Base-by-base conservation (phyloP, 2,113 vertebrate species). In the Corvus cornix region DNA sequence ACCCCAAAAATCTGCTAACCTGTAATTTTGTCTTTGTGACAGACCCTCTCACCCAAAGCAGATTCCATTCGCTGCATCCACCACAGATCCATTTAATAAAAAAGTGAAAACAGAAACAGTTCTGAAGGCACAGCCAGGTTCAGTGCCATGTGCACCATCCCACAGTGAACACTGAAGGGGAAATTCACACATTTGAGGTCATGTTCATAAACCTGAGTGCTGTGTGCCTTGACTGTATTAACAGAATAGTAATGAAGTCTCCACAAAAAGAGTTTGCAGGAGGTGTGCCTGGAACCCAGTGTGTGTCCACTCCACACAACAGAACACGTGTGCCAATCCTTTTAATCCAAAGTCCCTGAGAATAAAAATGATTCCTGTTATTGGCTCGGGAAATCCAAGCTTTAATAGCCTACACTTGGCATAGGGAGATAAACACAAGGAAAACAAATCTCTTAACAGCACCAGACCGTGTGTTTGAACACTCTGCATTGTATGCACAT, bases 391-490 rank as follows among this genome's bases (percentile, higher is more conserved):
- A 44, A 82, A 82, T 39, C 46, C 27, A 62, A 91, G 70, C 75
- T 89, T 95, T 87, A 89, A 84, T 64, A 87, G 77, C 66, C 87
- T 79, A 37, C 66, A 53, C 43, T 87, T 80, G 67, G 74, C 89
- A 4, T 87, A 76, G 82, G 81, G 87, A 96, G 93, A 83, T 69
- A 94, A 97, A 95, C 44, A 93, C 59, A 95, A 88, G 92, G 85
- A 95, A 94, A 94, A 91, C 66, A 95, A 89, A 94, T 78, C 89
- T 95, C 77, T 64, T 33, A 80, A 84, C 60, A 92, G 83, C 83
- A 81, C 44, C 51, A 90, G 75, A 41, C 59, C 14, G 17, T 87
- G 89, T 88, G 82, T 90, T 90, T 90, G 94, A 91, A 95, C 79
- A 88, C 59, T 82, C 43, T 41, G 63, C 72, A 86, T 67, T 89